These are phyloP conservation scores for Oithona nana DNA, from an alignment of 2,888 invertebrate species.

Conservation along the genomic window DNA sequence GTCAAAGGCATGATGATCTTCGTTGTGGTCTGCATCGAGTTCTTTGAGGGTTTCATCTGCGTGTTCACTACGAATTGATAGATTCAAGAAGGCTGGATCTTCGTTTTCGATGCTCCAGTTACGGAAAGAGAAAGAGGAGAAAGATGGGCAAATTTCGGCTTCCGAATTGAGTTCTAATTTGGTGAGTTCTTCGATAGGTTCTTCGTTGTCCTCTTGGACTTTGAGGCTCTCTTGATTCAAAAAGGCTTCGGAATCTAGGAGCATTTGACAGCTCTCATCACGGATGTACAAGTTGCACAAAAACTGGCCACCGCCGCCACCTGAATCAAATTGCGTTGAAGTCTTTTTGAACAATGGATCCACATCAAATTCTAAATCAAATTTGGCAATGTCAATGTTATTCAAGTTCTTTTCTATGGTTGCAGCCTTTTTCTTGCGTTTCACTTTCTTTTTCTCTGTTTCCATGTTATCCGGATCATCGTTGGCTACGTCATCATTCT, in stretches of 20 bases:
- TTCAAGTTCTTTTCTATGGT: conserved; percentile 29
- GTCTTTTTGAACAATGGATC: conserved; percentile 31
- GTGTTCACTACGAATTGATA: conserved; percentile 7
- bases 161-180: conserved; percentile 17
- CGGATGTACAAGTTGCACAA: conserved; percentile 21
- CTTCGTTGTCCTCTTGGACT: neutral
- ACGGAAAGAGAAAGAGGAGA: conserved; percentile 40
- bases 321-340: conserved; percentile 30
- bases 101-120: conserved; percentile 33
- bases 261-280: conserved; percentile 26
- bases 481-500: no score
- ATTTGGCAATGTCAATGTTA: conserved; percentile 27
- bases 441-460: conserved; percentile 19
- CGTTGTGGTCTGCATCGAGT: conserved; percentile 25
- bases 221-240: neutral
- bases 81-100: conserved; percentile 14
- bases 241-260: conserved; percentile 26
- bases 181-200: neutral
- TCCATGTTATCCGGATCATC: neutral
- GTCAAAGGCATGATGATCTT: conserved; percentile 34
- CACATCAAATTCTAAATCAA: conserved; percentile 29
- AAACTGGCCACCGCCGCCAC: conserved; percentile 27
- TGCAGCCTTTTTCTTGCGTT: conserved; percentile 23
- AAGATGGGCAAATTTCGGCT: conserved; percentile 38
- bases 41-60: conserved; percentile 27